Evolutionary conservation across 2,888 invertebrate species (phyloP), one percentile per base, ranked within the genome.

Genomic region (Craniophora ligustri): DNA sequence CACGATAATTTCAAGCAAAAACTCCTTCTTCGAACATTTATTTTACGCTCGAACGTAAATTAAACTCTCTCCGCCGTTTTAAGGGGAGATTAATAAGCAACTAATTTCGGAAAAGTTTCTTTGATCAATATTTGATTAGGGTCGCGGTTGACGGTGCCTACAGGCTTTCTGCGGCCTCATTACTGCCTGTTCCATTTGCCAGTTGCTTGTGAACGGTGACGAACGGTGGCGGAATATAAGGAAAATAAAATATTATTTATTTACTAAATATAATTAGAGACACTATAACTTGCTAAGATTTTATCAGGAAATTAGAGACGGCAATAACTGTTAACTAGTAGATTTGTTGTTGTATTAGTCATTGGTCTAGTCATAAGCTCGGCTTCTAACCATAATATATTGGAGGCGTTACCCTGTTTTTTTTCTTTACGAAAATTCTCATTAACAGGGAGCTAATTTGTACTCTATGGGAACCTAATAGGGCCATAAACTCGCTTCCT

Each of bases 91-190:
- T 55, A 58, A 54, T 67, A 58, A 56, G 46, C 47, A 18, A 54
- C 35, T 56, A 60, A 60, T 67, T 59, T 21, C 28, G 45, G 31
- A 41, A 46, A 67, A 63, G 40, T 55, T 62, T 39, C 41, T 49
- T 44, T 47, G 51, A 69, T 55, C 51, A 58, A 46, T 51, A 53
- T 67, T 68, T 61, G 62, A 67, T 67, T 61, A 51, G 61, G 62
- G 62, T 54, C 35, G 4, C 16, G 18, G 36, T 35, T 34, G 45
- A 34, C 41, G 47, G 40, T 23, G 21, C 26, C 34, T 2, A 32
- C 7, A 5, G 34, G 28, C 15, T 34, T 16, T 31, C 14, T 10
- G 7, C 13, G 19, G n/a, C 31, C 28, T 46, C 19, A 54, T 59
- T 48, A 50, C 14, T 16, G 23, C 18, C 11, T 19, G 15, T 41